Evolutionary conservation across 2,797 vertebrate species (phyloP).

Genomic region (Notoglanidium macrostoma): DNA sequence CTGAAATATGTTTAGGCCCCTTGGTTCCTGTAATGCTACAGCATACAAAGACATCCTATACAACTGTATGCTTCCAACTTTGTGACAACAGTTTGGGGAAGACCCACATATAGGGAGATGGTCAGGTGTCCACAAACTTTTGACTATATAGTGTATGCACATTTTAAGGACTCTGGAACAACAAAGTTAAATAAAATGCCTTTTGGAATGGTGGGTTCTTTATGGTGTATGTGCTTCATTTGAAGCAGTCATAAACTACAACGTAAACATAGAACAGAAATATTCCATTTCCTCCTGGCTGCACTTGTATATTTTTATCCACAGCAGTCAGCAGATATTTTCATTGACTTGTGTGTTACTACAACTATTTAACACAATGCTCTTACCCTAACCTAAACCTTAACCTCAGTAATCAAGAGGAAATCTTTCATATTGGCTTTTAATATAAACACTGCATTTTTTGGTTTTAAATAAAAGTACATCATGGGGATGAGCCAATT

Average conservation of each 20-base stretch:
- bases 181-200: neutral
- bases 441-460: slow-evolving; percentile 1
- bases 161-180: neutral
- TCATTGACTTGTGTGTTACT: slow-evolving; percentile 2
- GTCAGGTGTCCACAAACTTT: neutral
- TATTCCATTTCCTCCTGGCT: slow-evolving; percentile 13
- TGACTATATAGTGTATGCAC: neutral
- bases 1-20: neutral
- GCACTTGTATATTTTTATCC: neutral
- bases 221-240: slow-evolving; percentile 33
- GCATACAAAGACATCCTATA: too few relatives aligned
- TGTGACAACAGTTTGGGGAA: neutral
- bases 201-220: slow-evolving; percentile 19
- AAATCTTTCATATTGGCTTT: neutral
- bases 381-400: neutral
- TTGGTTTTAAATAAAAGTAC: neutral
- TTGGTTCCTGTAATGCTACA: neutral
- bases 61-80: neutral
- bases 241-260: slow-evolving; percentile 30
- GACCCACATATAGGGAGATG: neutral
- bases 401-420: neutral
- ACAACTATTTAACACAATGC: neutral
- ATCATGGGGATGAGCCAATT: neutral
- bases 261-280: slow-evolving; percentile 22
- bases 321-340: slow-evolving; percentile 11